Evolutionary conservation across 2,888 invertebrate genomes (phyloP).

Genomic region (Unio delphinus): DNA sequence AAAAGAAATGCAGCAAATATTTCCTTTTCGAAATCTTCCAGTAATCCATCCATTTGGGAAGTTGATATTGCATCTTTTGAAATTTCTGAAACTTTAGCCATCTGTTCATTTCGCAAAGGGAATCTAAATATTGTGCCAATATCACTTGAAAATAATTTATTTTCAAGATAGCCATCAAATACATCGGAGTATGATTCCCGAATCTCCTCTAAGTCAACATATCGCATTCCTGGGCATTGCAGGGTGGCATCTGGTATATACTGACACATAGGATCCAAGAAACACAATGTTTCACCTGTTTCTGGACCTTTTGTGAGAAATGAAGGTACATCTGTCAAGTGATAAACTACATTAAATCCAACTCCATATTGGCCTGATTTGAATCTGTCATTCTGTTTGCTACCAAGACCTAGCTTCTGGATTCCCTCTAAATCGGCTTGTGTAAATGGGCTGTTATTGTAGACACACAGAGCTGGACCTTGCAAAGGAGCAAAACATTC

Average conservation of each 20-base stretch:
- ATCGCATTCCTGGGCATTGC: slow-evolving; percentile 30
- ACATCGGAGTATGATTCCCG: slow-evolving; percentile 17
- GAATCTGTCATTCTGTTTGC: slow-evolving; percentile 47
- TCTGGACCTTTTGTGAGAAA: slow-evolving; percentile 44
- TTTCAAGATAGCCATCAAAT: slow-evolving; percentile 30
- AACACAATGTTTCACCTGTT: slow-evolving; percentile 53
- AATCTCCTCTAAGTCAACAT: slow-evolving; percentile 16
- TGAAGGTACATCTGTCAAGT: slow-evolving; percentile 56
- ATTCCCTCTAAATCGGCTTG: slow-evolving; percentile 48
- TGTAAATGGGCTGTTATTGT: slow-evolving; percentile 51
- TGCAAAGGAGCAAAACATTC: slow-evolving; percentile 50
- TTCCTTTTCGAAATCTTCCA: slow-evolving; percentile 18
- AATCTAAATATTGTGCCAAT: slow-evolving; percentile 39
- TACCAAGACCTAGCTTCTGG: slow-evolving; percentile 49
- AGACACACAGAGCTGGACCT: slow-evolving; percentile 57
- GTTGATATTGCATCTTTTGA: slow-evolving; percentile 17
- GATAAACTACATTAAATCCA: slow-evolving; percentile 60
- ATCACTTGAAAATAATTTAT: slow-evolving; percentile 3
- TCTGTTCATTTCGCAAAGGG: slow-evolving; percentile 35
- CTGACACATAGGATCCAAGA: slow-evolving; percentile 62
- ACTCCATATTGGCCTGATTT: slow-evolving; percentile 59
- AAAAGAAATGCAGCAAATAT: slow-evolving; percentile 27
- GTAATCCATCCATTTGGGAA: slow-evolving; percentile 7
- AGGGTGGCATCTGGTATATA: slow-evolving; percentile 43
- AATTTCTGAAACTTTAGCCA: slow-evolving; percentile 54